Evolutionary conservation across 1,140 invertebrate species (phyloP).

Genomic region (Cydia fagiglandana): DNA sequence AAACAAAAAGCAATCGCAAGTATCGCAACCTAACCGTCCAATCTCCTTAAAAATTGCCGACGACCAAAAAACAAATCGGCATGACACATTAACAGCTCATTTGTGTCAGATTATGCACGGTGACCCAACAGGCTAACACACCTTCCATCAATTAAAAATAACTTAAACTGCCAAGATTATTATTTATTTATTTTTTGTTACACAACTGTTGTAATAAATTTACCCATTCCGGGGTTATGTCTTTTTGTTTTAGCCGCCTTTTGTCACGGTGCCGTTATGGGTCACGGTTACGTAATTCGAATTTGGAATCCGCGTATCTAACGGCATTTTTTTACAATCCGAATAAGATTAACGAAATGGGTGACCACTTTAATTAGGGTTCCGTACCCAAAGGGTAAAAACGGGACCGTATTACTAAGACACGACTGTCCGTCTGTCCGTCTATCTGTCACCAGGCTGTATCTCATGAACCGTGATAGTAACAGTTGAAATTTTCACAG

Average conservation of each 20-base stretch:
- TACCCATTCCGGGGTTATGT: slow-evolving; percentile 40
- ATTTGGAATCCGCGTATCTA: slow-evolving; percentile 41
- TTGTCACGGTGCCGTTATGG: slow-evolving; percentile 47
- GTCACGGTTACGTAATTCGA: slow-evolving; percentile 43
- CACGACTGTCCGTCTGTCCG: too few species aligned
- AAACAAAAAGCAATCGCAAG: slow-evolving; percentile 33
- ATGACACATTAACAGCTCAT: slow-evolving; percentile 56
- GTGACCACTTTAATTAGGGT: not conserved
- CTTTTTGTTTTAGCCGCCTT: slow-evolving; percentile 62
- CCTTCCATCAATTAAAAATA: slow-evolving; percentile 56
- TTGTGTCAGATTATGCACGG: slow-evolving; percentile 56
- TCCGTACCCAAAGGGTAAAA: too few species aligned
- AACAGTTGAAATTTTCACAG: too few species aligned
- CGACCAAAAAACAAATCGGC: slow-evolving; percentile 40
- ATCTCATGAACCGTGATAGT: too few species aligned
- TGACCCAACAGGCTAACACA: slow-evolving; percentile 50
- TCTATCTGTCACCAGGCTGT: too few species aligned
- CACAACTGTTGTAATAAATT: slow-evolving; percentile 56
- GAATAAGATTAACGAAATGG: not conserved
- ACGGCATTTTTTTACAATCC: slow-evolving; percentile 37
- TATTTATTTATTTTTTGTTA: slow-evolving; percentile 30
- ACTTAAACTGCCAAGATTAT: slow-evolving; percentile 43
- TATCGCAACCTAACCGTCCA: not conserved
- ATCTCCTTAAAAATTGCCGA: slow-evolving; percentile 1
- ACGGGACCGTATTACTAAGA: too few species aligned